These are phyloP conservation scores for Murina feae DNA, from an alignment of 2,113 vertebrate species.

Conservation along the genomic window DNA sequence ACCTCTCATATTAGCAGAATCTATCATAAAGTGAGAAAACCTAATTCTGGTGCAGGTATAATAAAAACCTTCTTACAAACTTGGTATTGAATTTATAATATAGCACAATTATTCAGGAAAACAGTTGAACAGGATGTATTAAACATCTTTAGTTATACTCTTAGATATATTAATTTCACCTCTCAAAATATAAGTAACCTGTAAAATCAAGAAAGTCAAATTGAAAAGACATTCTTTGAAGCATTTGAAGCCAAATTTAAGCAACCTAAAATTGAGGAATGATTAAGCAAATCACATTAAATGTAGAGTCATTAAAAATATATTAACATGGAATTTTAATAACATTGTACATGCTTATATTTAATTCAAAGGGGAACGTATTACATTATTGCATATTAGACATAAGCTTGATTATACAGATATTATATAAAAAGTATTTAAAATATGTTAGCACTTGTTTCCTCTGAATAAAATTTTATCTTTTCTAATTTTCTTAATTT, in stretches of 20 bases:
- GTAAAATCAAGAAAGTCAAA: not conserved
- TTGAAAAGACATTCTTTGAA: not conserved
- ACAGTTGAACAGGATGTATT: not conserved
- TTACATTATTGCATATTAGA: constrained; percentile 21
- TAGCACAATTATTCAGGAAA: not conserved
- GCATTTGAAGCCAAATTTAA: not conserved
- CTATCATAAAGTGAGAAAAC: not conserved
- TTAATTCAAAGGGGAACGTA: constrained; percentile 11
- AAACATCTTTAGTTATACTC: not conserved
- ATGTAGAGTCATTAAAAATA: constrained; percentile 32
- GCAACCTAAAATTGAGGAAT: constrained; percentile 28
- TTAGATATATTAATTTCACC: not conserved
- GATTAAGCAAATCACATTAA: constrained; percentile 47
- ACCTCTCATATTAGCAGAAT: not conserved
- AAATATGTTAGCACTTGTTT: constrained; percentile 13
- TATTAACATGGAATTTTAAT: constrained; percentile 33
- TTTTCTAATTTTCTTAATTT: not conserved
- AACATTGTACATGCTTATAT: constrained; percentile 35
- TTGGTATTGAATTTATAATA: not conserved
- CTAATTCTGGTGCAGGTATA: not conserved
- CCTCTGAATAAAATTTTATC: not conserved
- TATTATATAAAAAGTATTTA: constrained; percentile 1
- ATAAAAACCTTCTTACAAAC: not conserved
- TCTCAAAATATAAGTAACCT: constrained; percentile 27
- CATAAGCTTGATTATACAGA: not conserved